These are phyloP conservation scores for Morpho helenor DNA, from an alignment of 2,888 invertebrate species.

Conservation along the genomic window DNA sequence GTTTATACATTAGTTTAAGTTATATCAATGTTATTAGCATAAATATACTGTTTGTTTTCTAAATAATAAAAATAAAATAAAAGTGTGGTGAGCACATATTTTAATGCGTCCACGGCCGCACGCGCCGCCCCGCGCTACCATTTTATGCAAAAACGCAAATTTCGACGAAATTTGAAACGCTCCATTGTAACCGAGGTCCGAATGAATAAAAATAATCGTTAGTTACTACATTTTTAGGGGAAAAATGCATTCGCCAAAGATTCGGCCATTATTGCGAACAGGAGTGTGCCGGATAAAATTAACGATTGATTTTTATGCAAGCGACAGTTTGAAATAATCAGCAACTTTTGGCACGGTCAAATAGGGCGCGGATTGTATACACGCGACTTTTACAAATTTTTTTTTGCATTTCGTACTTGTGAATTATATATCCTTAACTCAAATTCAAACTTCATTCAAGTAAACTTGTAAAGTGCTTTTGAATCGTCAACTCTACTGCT, in stretches of 20 bases:
- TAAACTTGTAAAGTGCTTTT: too few relatives aligned
- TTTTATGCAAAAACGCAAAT: slow-evolving; percentile 80
- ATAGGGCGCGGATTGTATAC: slow-evolving; percentile 31
- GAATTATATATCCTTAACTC: too few relatives aligned
- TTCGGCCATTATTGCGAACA: slow-evolving; percentile 43
- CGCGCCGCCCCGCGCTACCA: slow-evolving; percentile 58
- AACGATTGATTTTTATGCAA: slow-evolving; percentile 68
- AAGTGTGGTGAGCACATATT: slow-evolving; percentile 39
- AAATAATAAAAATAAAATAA: too few relatives aligned
- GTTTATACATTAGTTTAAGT: too few relatives aligned
- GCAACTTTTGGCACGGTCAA: slow-evolving; percentile 58
- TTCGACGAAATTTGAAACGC: slow-evolving; percentile 78
- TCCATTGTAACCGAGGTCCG: slow-evolving; percentile 54
- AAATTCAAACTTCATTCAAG: too few relatives aligned
- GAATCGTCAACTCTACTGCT: too few relatives aligned
- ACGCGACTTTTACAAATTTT: too few relatives aligned
- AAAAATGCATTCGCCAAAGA: slow-evolving; percentile 49
- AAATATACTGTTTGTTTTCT: too few relatives aligned
- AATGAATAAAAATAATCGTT: slow-evolving; percentile 74
- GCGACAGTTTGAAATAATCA: slow-evolving; percentile 58
- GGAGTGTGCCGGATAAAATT: slow-evolving; percentile 60
- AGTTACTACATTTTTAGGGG: slow-evolving; percentile 64
- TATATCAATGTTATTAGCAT: too few relatives aligned
- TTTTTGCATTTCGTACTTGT: too few relatives aligned
- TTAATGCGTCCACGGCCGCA: slow-evolving; percentile 55